Conservation (phyloP, 1,140 invertebrate species). For the Lasaia peninsularis region DNA sequence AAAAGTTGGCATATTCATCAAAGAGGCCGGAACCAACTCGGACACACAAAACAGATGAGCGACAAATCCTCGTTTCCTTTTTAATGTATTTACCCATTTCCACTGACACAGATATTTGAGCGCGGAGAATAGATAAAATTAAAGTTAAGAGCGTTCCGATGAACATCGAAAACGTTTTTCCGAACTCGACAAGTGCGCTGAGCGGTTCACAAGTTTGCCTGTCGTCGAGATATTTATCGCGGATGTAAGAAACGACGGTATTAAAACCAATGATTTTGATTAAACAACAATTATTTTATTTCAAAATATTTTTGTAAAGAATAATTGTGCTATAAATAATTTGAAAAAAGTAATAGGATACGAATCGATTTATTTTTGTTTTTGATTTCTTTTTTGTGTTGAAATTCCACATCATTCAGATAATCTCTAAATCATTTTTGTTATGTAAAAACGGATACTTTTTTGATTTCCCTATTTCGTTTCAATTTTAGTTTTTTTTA, state of each 20-base stretch:
- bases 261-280: not conserved
- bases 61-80: not conserved
- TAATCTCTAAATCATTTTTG: too few relatives aligned
- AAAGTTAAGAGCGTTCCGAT: constrained; percentile 36
- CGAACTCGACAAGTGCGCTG: constrained; percentile 25
- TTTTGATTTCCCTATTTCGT: too few relatives aligned
- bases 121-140: constrained; percentile 33
- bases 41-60: not conserved
- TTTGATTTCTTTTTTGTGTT: too few relatives aligned
- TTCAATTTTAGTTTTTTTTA: too few relatives aligned
- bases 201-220: constrained; percentile 41
- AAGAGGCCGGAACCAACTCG: not conserved
- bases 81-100: constrained; percentile 4
- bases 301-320: too few relatives aligned
- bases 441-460: too few relatives aligned
- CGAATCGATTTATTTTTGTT: too few relatives aligned
- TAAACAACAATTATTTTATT: too few relatives aligned
- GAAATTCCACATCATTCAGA: too few relatives aligned
- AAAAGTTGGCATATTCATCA: too few relatives aligned
- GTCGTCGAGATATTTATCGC: constrained; percentile 24
- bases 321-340: too few relatives aligned
- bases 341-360: too few relatives aligned
- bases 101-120: constrained; percentile 25
- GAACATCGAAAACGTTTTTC: constrained; percentile 51
- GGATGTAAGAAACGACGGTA: constrained; percentile 18